Evolutionary conservation across 1,140 invertebrate genomes (phyloP).

Genomic region (Aporrectodea caliginosa): DNA sequence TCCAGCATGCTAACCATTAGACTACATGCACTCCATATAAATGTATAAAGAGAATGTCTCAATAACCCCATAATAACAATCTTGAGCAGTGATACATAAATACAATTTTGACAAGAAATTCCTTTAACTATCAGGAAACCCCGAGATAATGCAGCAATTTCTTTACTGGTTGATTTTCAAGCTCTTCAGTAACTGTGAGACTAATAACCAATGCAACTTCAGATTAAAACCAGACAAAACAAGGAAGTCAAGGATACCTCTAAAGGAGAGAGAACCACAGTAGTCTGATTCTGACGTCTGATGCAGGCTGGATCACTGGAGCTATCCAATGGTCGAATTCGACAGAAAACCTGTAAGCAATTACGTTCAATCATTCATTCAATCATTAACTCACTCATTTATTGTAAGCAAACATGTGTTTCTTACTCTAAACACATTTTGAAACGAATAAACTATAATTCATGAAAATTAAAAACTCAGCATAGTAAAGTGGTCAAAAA

Average conservation of each 20-base stretch:
- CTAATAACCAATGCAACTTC: too few relatives aligned
- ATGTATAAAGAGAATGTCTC: too few relatives aligned
- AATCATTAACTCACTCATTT: neutral
- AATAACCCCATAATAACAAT: too few relatives aligned
- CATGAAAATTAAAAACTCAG: neutral
- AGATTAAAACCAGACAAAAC: too few relatives aligned
- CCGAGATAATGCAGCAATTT: too few relatives aligned
- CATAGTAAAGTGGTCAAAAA: neutral
- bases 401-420: neutral
- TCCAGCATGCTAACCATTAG: too few relatives aligned
- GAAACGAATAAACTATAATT: neutral
- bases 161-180: too few relatives aligned
- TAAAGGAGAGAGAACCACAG: neutral
- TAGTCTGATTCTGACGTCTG: neutral
- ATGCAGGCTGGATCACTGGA: conserved; percentile 13
- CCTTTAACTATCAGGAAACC: too few relatives aligned
- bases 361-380: neutral
- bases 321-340: conserved; percentile 16
- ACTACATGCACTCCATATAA: too few relatives aligned
- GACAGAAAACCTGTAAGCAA: conserved; percentile 15
- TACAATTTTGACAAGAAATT: too few relatives aligned
- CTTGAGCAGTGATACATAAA: too few relatives aligned
- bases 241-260: neutral
- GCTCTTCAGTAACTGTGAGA: too few relatives aligned
- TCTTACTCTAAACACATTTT: neutral